Evolutionary conservation across 2,113 vertebrate species (phyloP).

Genomic region (Empidonax traillii): DNA sequence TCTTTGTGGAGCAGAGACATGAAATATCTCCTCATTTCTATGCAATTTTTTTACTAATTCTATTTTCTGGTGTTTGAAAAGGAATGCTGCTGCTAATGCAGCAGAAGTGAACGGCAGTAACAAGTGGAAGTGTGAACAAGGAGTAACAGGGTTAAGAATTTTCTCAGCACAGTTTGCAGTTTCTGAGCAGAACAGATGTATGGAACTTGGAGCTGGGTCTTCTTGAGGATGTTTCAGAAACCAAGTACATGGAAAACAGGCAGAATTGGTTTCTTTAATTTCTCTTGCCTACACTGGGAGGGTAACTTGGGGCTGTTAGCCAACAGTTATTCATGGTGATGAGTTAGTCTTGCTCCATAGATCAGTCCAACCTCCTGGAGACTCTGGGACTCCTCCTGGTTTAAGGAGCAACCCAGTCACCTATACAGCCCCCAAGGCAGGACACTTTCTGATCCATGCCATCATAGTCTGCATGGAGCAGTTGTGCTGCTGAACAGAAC

Average conservation of each 20-base stretch:
- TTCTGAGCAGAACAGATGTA: background rate
- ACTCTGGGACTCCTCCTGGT: background rate
- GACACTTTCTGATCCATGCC: background rate
- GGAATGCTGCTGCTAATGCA: background rate
- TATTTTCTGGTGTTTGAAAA: background rate
- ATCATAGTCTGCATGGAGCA: background rate
- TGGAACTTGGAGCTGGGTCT: background rate
- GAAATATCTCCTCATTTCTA: background rate
- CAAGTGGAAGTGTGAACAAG: background rate
- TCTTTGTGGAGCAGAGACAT: background rate
- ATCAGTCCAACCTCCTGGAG: background rate
- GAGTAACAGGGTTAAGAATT: background rate
- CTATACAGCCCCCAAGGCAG: background rate
- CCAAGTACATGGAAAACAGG: background rate
- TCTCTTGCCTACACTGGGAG: background rate
- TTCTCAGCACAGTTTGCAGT: background rate
- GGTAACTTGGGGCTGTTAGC: background rate
- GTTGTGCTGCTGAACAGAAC: background rate
- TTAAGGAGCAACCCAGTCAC: background rate
- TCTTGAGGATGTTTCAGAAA: background rate
- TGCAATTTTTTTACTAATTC: background rate
- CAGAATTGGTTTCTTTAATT: background rate
- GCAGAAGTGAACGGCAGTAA: background rate
- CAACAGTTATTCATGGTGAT: background rate
- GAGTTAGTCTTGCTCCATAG: background rate